Base-by-base conservation (phyloP, 2,888 invertebrate genomes). In the Xanthia togata region DNA sequence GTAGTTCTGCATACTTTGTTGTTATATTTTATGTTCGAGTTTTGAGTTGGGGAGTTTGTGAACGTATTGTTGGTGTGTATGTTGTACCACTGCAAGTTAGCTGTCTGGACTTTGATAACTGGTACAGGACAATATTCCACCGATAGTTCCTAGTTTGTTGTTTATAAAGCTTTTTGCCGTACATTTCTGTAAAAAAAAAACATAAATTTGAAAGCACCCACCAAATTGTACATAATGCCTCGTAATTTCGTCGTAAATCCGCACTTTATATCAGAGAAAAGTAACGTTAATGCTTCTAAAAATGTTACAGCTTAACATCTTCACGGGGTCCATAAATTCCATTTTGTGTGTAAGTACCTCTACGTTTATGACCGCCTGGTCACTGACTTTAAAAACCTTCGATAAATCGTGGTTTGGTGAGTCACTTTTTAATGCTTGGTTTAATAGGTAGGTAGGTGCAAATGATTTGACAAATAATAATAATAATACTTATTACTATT, bases 231-330 rank as follows among this genome's bases (percentile, higher is more conserved):
- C 60, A 76, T 72, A 79, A 78, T 75, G 73, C 60, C 67, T 83
- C 76, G 68, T 76, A 78, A 83, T 67, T 69, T 60, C 11, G 35
- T 70, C 72, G 70, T 85, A 85, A 81, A 79, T 78, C 31, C 73
- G 44, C 64, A 76, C 74, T 82, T 84, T 79, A 84, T 85, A 69
- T 76, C 57, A 69, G 31, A 31, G 71, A 83, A 59, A 71, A 79
- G 82, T 73, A 83, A 74, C 67, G 62, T 68, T 80, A 72, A 75
- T 75, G 74, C 70, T 79, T 79, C 75, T 80, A 87, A 90, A 90
- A 91, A 89, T 85, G 87, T 88, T 85, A 86, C 79, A 75, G 86
- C 87, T 90, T 88, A 90, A 91, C 80, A 88, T 89, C 81, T 90
- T 88, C 83, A 85, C 79, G 79, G 82, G 77, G 83, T 82, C 77